phyloP scores from a whole-genome alignment of 2,888 invertebrate species.

The Blastobasis adustella region DNA sequence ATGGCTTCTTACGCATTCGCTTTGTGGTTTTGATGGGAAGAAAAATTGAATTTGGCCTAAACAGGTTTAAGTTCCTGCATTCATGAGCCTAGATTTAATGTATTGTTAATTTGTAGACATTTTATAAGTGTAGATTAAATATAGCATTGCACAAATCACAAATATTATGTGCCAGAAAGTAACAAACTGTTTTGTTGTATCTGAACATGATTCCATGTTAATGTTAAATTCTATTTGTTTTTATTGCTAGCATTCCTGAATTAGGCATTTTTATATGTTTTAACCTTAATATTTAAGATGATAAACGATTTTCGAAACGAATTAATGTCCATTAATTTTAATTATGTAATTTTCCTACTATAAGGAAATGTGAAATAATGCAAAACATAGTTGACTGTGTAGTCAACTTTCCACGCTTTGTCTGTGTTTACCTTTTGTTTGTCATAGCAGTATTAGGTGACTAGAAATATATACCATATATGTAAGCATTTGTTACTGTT shows the following conservation, averaged over 20 bases:
- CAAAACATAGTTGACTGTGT: slow-evolving; percentile 21
- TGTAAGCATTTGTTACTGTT: slow-evolving; percentile 31
- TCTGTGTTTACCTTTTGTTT: slow-evolving; percentile 28
- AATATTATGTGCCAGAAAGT: too few species aligned
- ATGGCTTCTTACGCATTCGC: slow-evolving; percentile 45
- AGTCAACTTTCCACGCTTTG: slow-evolving; percentile 34
- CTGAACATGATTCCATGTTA: background rate
- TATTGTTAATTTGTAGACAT: background rate
- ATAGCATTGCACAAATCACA: too few species aligned
- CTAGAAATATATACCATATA: slow-evolving; percentile 43
- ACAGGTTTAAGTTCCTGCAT: too few species aligned
- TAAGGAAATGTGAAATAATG: too few species aligned
- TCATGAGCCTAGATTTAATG: too few species aligned
- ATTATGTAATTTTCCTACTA: too few species aligned
- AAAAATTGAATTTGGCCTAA: slow-evolving; percentile 36
- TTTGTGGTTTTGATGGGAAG: slow-evolving; percentile 14
- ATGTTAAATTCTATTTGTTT: too few species aligned
- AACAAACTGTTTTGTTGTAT: background rate
- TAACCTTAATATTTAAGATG: too few species aligned
- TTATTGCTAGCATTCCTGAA: background rate
- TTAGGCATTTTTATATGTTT: background rate
- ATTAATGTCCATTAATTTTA: too few species aligned
- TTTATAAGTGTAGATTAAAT: too few species aligned
- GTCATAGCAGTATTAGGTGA: slow-evolving; percentile 29
- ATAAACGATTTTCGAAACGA: too few species aligned